Evolutionary conservation across 2,113 vertebrate species (phyloP).

Genomic region (Actenoides hombroni): DNA sequence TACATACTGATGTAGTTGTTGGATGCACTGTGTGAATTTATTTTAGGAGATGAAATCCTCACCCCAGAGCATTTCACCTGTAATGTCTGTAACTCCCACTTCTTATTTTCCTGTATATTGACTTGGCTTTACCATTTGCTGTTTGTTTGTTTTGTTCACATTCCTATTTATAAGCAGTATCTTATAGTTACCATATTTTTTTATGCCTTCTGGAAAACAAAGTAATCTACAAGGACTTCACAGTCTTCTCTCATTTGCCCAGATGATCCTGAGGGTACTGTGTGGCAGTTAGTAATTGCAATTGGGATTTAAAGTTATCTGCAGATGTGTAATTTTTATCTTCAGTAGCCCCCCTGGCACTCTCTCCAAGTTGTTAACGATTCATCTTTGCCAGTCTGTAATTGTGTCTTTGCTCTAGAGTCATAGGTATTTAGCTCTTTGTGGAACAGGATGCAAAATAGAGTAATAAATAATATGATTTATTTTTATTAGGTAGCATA

Average conservation of each 20-base stretch:
- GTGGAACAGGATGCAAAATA: not conserved
- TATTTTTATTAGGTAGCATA: conserved; percentile 7
- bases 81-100: not conserved
- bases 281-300: conserved; percentile 27
- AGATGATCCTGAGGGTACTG: not conserved
- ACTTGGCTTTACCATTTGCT: not conserved
- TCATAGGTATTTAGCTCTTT: conserved; percentile 4
- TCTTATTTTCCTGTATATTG: not conserved
- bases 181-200: not conserved
- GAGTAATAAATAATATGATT: conserved; percentile 17
- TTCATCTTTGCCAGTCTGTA: conserved; percentile 30
- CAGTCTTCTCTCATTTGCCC: not conserved
- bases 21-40: not conserved
- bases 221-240: not conserved
- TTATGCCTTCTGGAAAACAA: not conserved
- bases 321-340: conserved; percentile 30
- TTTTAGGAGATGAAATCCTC: not conserved
- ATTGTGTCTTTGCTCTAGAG: conserved; percentile 21
- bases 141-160: not conserved
- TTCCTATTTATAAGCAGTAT: not conserved
- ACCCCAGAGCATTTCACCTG: not conserved
- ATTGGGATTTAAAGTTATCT: conserved; percentile 33
- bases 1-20: not conserved
- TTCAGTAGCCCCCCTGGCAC: not conserved
- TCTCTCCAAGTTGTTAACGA: not conserved